A percentile compares a stretch with the other conserved stretches of the same genome.
Evolutionary conservation across 1,140 invertebrate species (phyloP).

Genomic region (Nixonia krombeini): DNA sequence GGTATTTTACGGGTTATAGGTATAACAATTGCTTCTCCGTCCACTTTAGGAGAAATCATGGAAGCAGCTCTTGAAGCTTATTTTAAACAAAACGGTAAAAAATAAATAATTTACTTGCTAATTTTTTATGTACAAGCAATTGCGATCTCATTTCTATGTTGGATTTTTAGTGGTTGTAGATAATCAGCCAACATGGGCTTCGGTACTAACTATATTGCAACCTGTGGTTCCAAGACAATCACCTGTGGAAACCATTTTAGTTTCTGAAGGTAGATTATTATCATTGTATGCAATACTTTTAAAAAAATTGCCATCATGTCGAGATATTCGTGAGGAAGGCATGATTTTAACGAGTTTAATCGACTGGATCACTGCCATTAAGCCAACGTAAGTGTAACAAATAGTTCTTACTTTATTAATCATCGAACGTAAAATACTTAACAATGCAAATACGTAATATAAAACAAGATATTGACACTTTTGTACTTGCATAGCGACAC

Average conservation of each 20-base stretch:
- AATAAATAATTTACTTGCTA: no score
- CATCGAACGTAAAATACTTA: slow-evolving; percentile 5
- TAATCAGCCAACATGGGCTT: slow-evolving; percentile 64
- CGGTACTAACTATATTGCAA: slow-evolving; percentile 66
- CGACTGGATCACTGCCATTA: slow-evolving; percentile 70
- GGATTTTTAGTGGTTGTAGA: slow-evolving; percentile 60
- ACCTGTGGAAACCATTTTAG: slow-evolving; percentile 64
- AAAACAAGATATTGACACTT: slow-evolving; percentile 28
- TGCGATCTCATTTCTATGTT: no score
- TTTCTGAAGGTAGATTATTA: slow-evolving; percentile 67
- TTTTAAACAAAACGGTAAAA: slow-evolving; percentile 68
- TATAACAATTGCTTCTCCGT: slow-evolving; percentile 65
- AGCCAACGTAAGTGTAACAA: slow-evolving; percentile 66
- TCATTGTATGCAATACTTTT: slow-evolving; percentile 69
- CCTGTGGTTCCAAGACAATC: slow-evolving; percentile 66
- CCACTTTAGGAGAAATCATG: slow-evolving; percentile 68
- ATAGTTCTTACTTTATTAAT: slow-evolving; percentile 2
- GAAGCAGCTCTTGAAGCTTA: slow-evolving; percentile 70
- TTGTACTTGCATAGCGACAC: slow-evolving; percentile 69
- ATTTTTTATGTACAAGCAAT: no score
- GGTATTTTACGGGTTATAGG: slow-evolving; percentile 68
- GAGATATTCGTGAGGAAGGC: slow-evolving; percentile 69
- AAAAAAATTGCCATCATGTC: slow-evolving; percentile 68
- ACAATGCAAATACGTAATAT: no score
- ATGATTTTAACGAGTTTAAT: slow-evolving; percentile 69